Base-by-base conservation (phyloP, 92 coral and sea anemone species). In the Zoanthus sansibaricus region DNA sequence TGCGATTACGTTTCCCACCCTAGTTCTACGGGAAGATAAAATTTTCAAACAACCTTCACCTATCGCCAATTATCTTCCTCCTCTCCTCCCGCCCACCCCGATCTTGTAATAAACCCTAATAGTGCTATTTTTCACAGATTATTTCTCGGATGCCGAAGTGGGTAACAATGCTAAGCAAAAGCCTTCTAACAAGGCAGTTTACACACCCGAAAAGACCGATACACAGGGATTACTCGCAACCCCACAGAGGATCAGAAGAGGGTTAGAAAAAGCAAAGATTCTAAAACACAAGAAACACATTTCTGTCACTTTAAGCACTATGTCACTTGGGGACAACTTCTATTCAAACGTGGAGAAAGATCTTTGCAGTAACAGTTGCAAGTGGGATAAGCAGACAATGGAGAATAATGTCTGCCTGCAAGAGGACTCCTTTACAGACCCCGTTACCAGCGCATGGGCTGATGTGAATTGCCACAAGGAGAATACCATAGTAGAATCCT, bases 121-220 rank as follows among this genome's bases (percentile, higher is more conserved):
- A 15, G 25, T 64, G 7, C 9, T 18, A 52, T n/a, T 7, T 44
- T 47, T 67, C 0, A 44, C 75, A 90, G 93, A 85, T 7, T 90
- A 55, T 75, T 87, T 83, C 13, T 90, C 93, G 7, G 93, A 87
- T 32, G 75, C 80, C 13, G 93, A 82, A 4, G 20, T 54, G 33
- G 48, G 7, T 7, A 70, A 62, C 7, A 64, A 45, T 10, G 71
- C 18, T 31, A 62, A 46, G 20, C 25, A 13, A 33, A 79, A 33
- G 45, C 55, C 3, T 9, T 67, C 79, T n/a, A 79, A 8, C 64
- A 58, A 48, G 11, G 46, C 62, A 14, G 44, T 9, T 13, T 20
- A 7, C 44, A 52, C 37, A 5, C 9, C 17, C 17, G 21, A 15
- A 48, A n/a, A 31, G 45, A 18, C 69, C 9, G 33, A 59, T 7